Evolutionary conservation across 2,797 vertebrate genomes (phyloP), one percentile per base, ranked within the genome.

Genomic region (Eutrigla gurnardus): DNA sequence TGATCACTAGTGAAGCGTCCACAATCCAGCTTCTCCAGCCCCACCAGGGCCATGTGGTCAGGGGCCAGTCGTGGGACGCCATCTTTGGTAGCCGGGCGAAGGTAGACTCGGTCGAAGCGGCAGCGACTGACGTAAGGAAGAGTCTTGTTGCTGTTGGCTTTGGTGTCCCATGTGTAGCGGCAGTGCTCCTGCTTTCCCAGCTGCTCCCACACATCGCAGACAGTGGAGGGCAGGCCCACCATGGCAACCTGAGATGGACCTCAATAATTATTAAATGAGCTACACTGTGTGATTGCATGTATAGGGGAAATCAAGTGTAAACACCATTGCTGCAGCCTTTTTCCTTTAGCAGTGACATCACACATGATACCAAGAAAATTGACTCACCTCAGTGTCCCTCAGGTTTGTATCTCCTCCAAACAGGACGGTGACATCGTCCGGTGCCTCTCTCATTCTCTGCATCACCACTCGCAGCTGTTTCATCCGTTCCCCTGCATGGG

Each of bases 331-430:
- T 42, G 33, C n/a, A 36, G 25, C 25, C 25, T 25, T 25, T 25
- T 25, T 25, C 25, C 25, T 25, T 25, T 25, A 25, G 25, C 25
- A 25, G 25, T 25, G 25, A 2, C 25, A 17, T 33, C 7, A 4
- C 37, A 32, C 36, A 70, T n/a, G 3, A 73, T 43, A 3, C 10
- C 57, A 74, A 55, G 35, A 70, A 4, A 33, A 61, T 8, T 2
- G 14, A 70, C 91, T 92, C 73, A 97, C 98, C 95, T 99, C 98
- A 0, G 91, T 69, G 84, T 98, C 97, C 85, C 97, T 94, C 71
- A 99, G 94, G 89, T 99, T 99, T 46, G 97, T 99, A 87, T 99
- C 98, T 0, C 98, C 98, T 69, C 96, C 98, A 86, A 99, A 99
- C 86, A 99, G 90, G 39, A 98, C 94, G 0, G 95, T 96, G 62